These are phyloP conservation scores for Brachionus paranguensis DNA, from an alignment of 1,140 invertebrate genomes.

Conservation along the genomic window DNA sequence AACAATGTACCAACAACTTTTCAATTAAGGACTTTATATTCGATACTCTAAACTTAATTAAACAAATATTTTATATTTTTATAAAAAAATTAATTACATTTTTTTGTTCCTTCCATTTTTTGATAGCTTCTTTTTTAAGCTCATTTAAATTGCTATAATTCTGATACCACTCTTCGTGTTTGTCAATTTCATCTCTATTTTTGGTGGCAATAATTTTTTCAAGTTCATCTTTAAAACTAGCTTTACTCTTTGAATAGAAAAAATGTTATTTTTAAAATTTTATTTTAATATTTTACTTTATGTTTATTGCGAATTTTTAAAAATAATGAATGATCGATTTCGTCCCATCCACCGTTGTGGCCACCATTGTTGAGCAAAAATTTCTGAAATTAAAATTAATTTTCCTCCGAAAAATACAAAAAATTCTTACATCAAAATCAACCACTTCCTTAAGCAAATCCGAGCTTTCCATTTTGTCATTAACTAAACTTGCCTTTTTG, in stretches of 20 bases:
- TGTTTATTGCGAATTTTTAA: constrained; percentile 49
- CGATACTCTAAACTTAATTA: too few relatives aligned
- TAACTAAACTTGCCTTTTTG: constrained; percentile 40
- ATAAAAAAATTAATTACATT: constrained; percentile 45
- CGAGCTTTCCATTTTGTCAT: constrained; percentile 46
- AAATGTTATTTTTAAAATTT: not conserved
- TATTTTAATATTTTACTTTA: constrained; percentile 45
- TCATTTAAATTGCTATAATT: constrained; percentile 50
- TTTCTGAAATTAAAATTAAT: constrained; percentile 45
- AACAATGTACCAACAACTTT: too few relatives aligned
- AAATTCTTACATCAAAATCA: constrained; percentile 49
- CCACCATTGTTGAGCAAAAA: constrained; percentile 53
- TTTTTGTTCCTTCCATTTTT: constrained; percentile 50
- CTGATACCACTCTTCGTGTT: constrained; percentile 53
- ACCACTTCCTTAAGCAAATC: constrained; percentile 53
- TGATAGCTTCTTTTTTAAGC: constrained; percentile 52
- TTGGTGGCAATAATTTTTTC: constrained; percentile 47
- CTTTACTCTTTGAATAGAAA: constrained; percentile 44
- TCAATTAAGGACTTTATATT: too few relatives aligned
- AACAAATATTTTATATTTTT: too few relatives aligned
- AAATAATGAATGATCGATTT: constrained; percentile 54
- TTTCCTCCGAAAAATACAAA: not conserved
- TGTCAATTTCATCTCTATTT: constrained; percentile 48
- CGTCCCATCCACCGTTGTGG: constrained; percentile 53
- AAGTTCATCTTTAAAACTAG: constrained; percentile 48